Percentiles rank a stretch among this genome's conserved stretches.
These are phyloP conservation scores for Apoderus coryli DNA, from an alignment of 2,888 invertebrate species.

Conservation along the genomic window DNA sequence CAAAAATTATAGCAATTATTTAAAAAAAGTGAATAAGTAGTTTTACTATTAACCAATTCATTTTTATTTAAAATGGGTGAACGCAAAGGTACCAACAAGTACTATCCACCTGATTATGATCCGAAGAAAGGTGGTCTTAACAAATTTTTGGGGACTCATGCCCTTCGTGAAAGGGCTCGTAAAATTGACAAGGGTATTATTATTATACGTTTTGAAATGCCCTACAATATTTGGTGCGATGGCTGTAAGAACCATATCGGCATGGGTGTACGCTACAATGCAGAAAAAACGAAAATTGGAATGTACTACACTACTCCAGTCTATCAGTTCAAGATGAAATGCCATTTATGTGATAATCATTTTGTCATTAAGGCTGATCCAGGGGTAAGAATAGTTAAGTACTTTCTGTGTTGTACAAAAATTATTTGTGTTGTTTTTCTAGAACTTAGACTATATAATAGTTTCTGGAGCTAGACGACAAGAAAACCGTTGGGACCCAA, in stretches of 20 bases:
- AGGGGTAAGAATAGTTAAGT: constrained; percentile 44
- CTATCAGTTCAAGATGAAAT: constrained; percentile 98
- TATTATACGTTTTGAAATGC: constrained; percentile 97
- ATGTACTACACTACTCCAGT: constrained; percentile 98
- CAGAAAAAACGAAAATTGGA: constrained; percentile 83
- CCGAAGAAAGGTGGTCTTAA: constrained; percentile 90
- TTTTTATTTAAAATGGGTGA: constrained; percentile 86
- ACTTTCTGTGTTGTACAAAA: too few relatives aligned
- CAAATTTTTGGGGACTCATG: constrained; percentile 88
- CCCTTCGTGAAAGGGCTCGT: constrained; percentile 87
- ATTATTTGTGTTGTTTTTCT: too few relatives aligned
- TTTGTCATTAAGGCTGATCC: constrained; percentile 98
- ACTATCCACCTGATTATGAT: constrained; percentile 98
- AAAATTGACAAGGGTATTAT: constrained; percentile 92
- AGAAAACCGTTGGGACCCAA: constrained; percentile 97
- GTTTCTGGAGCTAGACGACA: constrained; percentile 89
- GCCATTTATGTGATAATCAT: constrained; percentile 93
- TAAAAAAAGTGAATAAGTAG: too few relatives aligned
- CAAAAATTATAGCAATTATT: too few relatives aligned
- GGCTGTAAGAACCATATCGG: constrained; percentile 97
- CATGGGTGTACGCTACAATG: constrained; percentile 97
- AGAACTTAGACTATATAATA: constrained; percentile 95
- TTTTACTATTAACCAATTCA: too few relatives aligned
- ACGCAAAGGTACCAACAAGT: constrained; percentile 92
- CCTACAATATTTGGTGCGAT: constrained; percentile 99